Base-by-base conservation (phyloP, 2,888 invertebrate genomes). In the Ophion obscuratus region DNA sequence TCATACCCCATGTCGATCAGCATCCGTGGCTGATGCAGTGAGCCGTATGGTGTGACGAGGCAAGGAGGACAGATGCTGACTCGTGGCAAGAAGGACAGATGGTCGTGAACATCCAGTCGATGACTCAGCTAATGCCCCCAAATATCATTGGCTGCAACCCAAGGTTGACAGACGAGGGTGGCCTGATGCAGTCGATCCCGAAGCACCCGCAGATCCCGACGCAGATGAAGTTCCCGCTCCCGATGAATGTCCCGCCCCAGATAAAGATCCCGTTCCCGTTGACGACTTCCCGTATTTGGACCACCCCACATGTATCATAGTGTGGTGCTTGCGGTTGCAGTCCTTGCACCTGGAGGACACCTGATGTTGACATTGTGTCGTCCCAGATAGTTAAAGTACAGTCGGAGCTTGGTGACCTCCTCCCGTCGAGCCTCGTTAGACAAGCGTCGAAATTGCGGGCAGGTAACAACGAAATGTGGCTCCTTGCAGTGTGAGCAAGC, bases 401-500 rank as follows among this genome's bases (percentile, higher is more conserved):
- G 36, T 36, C 36, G 36, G 36, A 36, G 62, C 40, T 36, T 59
- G 44, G 7, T 5, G 2, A 71, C 70, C 59, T 47, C 62, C 20
- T 24, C 79, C 20, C 79, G 61, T 1, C 71, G 70, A 0, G 71
- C 70, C 47, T 62, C 61, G 24, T 27, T 14, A n/a, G 36, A 36
- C 36, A 73, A 17, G n/a, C 59, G 73, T 9, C 40, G 17, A n/a
- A 73, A 73, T 36, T 61, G 17, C 11, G 73, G n/a, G 20, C 73
- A 61, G 4, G 59, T 36, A 20, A 57, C 73, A 7, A 73, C 17
- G 61, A 11, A 79, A 24, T 70, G 70, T 14, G 27, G 17, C 7
- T n/a, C 71, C 24, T 44, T 44, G 31, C 79, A 79, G 17, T 17
- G n/a, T 2, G 79, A 27, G 10, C 79, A 79, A 6, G 40, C 9